Conservation (phyloP, 2,888 invertebrate species). For the Drosophila macrothrix region DNA sequence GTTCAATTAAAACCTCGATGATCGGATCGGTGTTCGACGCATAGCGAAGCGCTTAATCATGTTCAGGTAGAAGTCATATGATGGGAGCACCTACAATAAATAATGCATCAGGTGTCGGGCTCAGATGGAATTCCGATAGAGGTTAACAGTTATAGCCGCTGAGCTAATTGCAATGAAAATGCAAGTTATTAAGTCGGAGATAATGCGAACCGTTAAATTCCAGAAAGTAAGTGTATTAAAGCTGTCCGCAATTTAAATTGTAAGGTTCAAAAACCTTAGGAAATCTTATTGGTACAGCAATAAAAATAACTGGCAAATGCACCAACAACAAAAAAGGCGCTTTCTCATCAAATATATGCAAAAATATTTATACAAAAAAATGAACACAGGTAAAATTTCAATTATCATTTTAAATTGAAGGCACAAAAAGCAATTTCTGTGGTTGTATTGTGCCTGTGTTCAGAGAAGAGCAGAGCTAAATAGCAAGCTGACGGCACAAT, state of each 20-base stretch:
- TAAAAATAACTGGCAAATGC: slow-evolving; percentile 37
- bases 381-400: slow-evolving; percentile 60
- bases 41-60: slow-evolving; percentile 49
- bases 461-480: slow-evolving; percentile 31
- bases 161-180: slow-evolving; percentile 40
- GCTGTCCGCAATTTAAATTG: slow-evolving; percentile 12
- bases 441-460: slow-evolving; percentile 8
- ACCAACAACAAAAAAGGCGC: slow-evolving; percentile 33
- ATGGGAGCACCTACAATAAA: slow-evolving; percentile 39
- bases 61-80: slow-evolving; percentile 30
- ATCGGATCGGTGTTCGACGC: slow-evolving; percentile 5
- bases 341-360: slow-evolving; percentile 27
- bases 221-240: slow-evolving; percentile 28
- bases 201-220: neutral
- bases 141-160: slow-evolving; percentile 39
- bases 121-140: slow-evolving; percentile 49
- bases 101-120: slow-evolving; percentile 55
- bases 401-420: slow-evolving; percentile 70
- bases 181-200: slow-evolving; percentile 33
- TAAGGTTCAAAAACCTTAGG: slow-evolving; percentile 69
- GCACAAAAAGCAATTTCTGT: slow-evolving; percentile 40
- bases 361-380: slow-evolving; percentile 26
- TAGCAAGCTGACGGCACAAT: slow-evolving; percentile 20
- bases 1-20: slow-evolving; percentile 10
- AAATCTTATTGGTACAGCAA: slow-evolving; percentile 43